A percentile compares a stretch with the other conserved stretches of the same genome.
These are phyloP conservation scores for Parambassis ranga DNA, from an alignment of 2,797 vertebrate species.

Conservation along the genomic window DNA sequence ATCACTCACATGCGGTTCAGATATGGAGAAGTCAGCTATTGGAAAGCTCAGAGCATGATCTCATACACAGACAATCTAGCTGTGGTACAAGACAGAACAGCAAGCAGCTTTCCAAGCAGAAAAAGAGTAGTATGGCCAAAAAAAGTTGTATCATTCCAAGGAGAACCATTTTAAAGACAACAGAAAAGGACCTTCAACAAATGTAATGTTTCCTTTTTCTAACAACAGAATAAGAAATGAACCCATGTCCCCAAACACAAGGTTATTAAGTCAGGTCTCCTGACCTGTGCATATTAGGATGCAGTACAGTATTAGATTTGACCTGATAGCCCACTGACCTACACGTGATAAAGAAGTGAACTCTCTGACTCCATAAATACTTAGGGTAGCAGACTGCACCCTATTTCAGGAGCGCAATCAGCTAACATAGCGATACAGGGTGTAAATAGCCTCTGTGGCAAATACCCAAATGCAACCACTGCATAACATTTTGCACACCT, in stretches of 20 bases:
- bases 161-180: neutral
- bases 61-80: conserved; percentile 34
- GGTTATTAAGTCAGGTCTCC: conserved; percentile 19
- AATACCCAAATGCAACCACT: conserved; percentile 53
- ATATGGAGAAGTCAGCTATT: conserved; percentile 31
- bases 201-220: neutral
- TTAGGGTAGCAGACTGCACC: conserved; percentile 42
- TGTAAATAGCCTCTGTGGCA: conserved; percentile 58
- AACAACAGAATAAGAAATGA: conserved; percentile 1
- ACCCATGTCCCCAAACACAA: neutral
- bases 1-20: conserved; percentile 33
- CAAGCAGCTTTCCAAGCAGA: neutral
- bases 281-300: conserved; percentile 44
- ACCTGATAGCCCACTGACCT: conserved; percentile 69
- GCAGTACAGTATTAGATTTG: conserved; percentile 50
- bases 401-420: conserved; percentile 47
- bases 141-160: neutral
- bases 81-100: conserved; percentile 3
- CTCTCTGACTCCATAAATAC: conserved; percentile 51
- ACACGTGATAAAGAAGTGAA: conserved; percentile 44
- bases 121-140: neutral
- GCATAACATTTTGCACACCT: conserved; percentile 63
- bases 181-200: no score
- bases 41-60: conserved; percentile 37
- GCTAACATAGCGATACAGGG: conserved; percentile 40